Evolutionary conservation across 2,797 vertebrate genomes (phyloP), one percentile per base, ranked within the genome.

Genomic region (Spondyliosoma cantharus): DNA sequence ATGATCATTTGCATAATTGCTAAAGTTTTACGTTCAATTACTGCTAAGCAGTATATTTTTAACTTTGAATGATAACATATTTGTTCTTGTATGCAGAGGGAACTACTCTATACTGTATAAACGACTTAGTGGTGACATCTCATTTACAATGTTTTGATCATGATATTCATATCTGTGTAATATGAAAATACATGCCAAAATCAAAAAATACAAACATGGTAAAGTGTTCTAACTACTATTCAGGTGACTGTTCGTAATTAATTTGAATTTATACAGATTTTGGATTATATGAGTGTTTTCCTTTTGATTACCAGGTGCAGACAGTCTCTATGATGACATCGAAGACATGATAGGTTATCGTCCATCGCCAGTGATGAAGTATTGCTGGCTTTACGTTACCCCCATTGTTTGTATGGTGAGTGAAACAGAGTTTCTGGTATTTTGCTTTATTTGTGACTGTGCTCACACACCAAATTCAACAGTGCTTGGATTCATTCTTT

Each of bases 271-370:
- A 7, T 46, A 20, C 4, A 63, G 5, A 52, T 56, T 56, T 46
- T 1, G 37, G 49, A 1, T 29, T 25, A 32, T 65, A 84, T 42
- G 4, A 7, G 29, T n/a, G 4, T 19, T 74, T 74, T 6, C 3
- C 6, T 3, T 64, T 45, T 54, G 3, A 82, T 45, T 7, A 59
- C 42, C 86, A 93, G 94, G 94, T 29, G 92, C 88, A 17, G 89
- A 94, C 70, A 81, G 37, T 58, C 85, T 94, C 22, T 94, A 91
- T 82, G 92, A 93, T 78, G 91, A 94, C 83, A 93, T 93, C 27
- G 93, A 94, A 69, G 93, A 93, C 76, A 94, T 94, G 93, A 90
- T 92, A 7, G 91, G 91, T 45, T 94, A 93, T 74, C 90, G 93
- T 24, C 91, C 91, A 0, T 69, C 75, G 79, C 86, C 92, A 8